Evolutionary conservation across 2,888 invertebrate species (phyloP).

Genomic region (Acrocyrtus sp.): DNA sequence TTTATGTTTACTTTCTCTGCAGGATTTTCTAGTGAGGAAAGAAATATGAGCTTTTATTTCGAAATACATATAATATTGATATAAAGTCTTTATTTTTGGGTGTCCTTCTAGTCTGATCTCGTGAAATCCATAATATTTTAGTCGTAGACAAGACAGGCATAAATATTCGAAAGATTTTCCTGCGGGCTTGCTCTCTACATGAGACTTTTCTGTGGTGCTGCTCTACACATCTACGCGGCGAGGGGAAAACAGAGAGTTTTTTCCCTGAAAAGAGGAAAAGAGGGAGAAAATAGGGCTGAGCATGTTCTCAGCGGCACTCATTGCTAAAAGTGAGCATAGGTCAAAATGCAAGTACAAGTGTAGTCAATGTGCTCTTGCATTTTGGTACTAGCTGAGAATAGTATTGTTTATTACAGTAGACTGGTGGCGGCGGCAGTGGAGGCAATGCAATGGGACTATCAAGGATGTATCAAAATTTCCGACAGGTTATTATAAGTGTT

Average conservation of each 20-base stretch:
- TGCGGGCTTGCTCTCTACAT: not conserved
- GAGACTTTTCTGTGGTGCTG: not conserved
- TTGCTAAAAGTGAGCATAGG: too few relatives aligned
- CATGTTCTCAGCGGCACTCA: too few relatives aligned
- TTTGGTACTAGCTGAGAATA: too few relatives aligned
- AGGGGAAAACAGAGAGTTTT: not conserved
- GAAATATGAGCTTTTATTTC: not conserved
- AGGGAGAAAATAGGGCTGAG: too few relatives aligned
- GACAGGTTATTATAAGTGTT: too few relatives aligned
- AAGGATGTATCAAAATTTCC: too few relatives aligned
- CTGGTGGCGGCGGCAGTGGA: too few relatives aligned
- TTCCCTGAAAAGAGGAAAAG: not conserved
- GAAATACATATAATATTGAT: constrained; percentile 5
- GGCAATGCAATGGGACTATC: too few relatives aligned
- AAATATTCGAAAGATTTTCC: constrained; percentile 29
- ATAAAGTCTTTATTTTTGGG: constrained; percentile 14
- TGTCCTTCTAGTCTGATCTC: constrained; percentile 22
- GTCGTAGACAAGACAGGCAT: constrained; percentile 15
- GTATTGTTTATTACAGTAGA: too few relatives aligned
- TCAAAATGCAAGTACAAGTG: too few relatives aligned
- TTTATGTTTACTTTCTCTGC: not conserved
- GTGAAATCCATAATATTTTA: constrained; percentile 31
- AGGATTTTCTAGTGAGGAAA: not conserved
- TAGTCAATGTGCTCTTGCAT: too few relatives aligned
- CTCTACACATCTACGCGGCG: too few relatives aligned